Percentiles rank a stretch among this genome's conserved stretches.
Evolutionary conservation across 2,113 vertebrate genomes (phyloP).

Genomic region (Nerophis lumbriciformis): DNA sequence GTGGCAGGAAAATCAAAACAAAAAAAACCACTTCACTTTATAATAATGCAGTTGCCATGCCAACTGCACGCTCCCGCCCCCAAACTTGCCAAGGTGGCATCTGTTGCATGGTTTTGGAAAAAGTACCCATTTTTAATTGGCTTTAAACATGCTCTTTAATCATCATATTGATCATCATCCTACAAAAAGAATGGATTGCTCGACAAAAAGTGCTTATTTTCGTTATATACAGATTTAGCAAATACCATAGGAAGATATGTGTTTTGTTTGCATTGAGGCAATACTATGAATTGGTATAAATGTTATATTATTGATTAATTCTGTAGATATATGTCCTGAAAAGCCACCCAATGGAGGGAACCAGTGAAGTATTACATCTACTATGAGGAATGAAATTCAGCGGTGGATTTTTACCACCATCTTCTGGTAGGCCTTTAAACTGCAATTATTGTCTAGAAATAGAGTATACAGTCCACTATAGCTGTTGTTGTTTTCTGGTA

Average conservation of each 20-base stretch:
- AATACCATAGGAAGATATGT: too few relatives aligned
- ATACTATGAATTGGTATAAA: too few relatives aligned
- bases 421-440: constrained; percentile 22
- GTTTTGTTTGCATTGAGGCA: too few relatives aligned
- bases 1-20: not conserved
- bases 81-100: not conserved
- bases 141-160: too few relatives aligned
- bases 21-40: not conserved
- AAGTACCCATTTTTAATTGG: too few relatives aligned
- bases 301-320: too few relatives aligned
- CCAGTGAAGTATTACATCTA: constrained; percentile 10
- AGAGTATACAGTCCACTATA: not conserved
- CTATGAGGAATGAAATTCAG: constrained; percentile 12
- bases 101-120: not conserved
- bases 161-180: too few relatives aligned
- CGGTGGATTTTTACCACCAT: constrained; percentile 51
- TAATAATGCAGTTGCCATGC: not conserved
- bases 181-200: too few relatives aligned
- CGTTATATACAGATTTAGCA: too few relatives aligned
- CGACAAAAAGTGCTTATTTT: too few relatives aligned
- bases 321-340: too few relatives aligned
- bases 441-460: constrained; percentile 6
- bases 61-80: not conserved
- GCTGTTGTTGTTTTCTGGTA: not conserved
- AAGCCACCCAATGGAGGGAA: not conserved